phyloP scores from a whole-genome alignment of 2,797 vertebrate genomes.

The Sebastiscus tertius region DNA sequence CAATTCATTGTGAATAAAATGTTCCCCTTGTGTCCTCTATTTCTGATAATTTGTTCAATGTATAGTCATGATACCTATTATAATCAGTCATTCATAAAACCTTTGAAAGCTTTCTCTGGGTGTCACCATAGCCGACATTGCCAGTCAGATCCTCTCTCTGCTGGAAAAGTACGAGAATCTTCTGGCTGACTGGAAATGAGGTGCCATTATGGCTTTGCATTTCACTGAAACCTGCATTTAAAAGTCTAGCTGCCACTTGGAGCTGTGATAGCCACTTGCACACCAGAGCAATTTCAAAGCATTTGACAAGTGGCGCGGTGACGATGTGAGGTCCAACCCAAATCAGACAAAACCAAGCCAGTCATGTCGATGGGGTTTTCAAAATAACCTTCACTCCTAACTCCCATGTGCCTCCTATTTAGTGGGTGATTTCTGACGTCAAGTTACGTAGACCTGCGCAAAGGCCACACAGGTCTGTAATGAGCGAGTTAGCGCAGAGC shows the following conservation, averaged over 20 bases:
- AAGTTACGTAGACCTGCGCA: constrained; percentile 67
- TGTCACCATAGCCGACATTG: constrained; percentile 26
- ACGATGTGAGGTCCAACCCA: constrained; percentile 56
- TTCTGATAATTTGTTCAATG: background rate
- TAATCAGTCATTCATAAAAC: background rate
- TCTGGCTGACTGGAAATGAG: constrained; percentile 51
- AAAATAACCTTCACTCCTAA: constrained; percentile 54
- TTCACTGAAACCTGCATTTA: constrained; percentile 56
- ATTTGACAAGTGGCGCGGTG: constrained; percentile 53
- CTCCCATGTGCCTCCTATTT: constrained; percentile 68
- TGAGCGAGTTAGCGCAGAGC: constrained; percentile 49
- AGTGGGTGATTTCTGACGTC: constrained; percentile 73
- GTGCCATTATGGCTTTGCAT: constrained; percentile 55
- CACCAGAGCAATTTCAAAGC: constrained; percentile 54
- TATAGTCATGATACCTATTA: background rate
- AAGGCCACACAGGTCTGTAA: constrained; percentile 73
- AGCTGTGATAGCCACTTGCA: constrained; percentile 45
- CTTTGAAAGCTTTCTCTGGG: background rate
- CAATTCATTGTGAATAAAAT: background rate
- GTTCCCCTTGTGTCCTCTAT: background rate
- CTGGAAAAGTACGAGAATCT: constrained; percentile 25
- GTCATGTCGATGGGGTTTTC: constrained; percentile 48
- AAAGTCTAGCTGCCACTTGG: constrained; percentile 40
- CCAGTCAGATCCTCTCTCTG: background rate
- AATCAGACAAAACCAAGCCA: constrained; percentile 58